Base-by-base conservation (phyloP, 2,888 invertebrate species). In the Hylaea fasciaria region DNA sequence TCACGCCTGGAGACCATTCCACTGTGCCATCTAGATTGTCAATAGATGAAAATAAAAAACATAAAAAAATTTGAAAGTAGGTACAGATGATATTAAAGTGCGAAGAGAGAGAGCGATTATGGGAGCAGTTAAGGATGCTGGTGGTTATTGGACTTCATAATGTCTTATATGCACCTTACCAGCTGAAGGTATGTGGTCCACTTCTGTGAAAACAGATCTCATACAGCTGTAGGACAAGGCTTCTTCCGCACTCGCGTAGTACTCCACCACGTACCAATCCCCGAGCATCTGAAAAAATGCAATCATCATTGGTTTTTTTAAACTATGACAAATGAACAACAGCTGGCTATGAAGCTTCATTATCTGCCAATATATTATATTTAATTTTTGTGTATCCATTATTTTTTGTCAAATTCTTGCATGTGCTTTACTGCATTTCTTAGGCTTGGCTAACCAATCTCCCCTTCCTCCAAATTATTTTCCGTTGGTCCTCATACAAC, bases 161-260 rank as follows among this genome's bases (percentile, higher is more conserved):
- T 32, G 10, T 8, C 32, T 32, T 7, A 32, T 7, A 7, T 2
- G 9, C 32, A 32, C 32, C 32, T 56, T 69, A 90, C 91, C 89
- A 69, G 85, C 86, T 13, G 84, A 73, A 28, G 87, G 82, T 0
- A 91, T 84, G 50, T 91, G 90, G 64, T 92, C 91, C 40, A 91
- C 92, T 64, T 92, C 85, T 2, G 94, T 94, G 71, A 96, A 94
- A 48, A 95, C 95, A 0, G 97, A 95, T 68, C 94, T 92, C 97
- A 97, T 97, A 77, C 97, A 97, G 76, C 96, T 94, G 83, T 97
- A 97, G 5, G 96, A 95, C 9, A 97, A 92, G 2, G 96, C 95
- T 87, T 97, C 97, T 85, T 97, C 97, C 0, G 96, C 96, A 80
- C 97, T 97, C 1, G 97, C 97, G 79, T 97, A 97, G 86, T 97